Evolutionary conservation across 2,113 vertebrate genomes (phyloP), one percentile per base, ranked within the genome.

Genomic region (Montifringilla adamsi): DNA sequence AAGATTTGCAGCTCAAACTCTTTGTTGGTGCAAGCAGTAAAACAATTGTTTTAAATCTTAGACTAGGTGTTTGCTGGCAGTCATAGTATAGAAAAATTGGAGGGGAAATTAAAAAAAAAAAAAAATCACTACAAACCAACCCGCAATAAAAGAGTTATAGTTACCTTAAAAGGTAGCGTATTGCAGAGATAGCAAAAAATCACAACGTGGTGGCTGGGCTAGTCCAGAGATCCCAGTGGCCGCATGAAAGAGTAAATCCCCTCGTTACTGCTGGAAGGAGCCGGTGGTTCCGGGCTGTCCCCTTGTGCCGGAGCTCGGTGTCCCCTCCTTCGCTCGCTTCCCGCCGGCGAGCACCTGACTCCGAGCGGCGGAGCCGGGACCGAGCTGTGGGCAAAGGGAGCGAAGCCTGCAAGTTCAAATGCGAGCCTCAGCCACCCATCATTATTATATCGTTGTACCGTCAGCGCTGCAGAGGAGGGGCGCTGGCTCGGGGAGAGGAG

Each of bases 381-480:
- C 94, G 97, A 97, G 96, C 81, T 92, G 92, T 75, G 90, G 95
- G 96, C 97, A 96, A 92, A 82, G 97, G 95, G 93, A 96, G 97
- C 97, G 96, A 96, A 96, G 97, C 97, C 97, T 98, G 97, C 98
- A 98, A 98, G 98, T 98, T 98, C 98, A 98, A 98, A 98, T 98
- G 98, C 98, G 98, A 97, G 97, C 95, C 98, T 97, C 98, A 98
- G 98, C 93, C 98, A 98, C 98, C 98, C 98, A 98, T 98, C 98
- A 98, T 98, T 98, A 98, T 98, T 98, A 98, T 98, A 99, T 98
- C 98, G 97, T 97, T 93, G 97, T 95, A 97, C 98, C 98, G 98
- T 98, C 98, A 98, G 98, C 97, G 93, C 96, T 94, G 96, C 88
- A 85, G 96, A 98, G 98, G 99, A 99, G 99, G 99, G 98, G 98